phyloP scores from a whole-genome alignment of 2,888 invertebrate species.

The Galerucella nymphaeae region DNA sequence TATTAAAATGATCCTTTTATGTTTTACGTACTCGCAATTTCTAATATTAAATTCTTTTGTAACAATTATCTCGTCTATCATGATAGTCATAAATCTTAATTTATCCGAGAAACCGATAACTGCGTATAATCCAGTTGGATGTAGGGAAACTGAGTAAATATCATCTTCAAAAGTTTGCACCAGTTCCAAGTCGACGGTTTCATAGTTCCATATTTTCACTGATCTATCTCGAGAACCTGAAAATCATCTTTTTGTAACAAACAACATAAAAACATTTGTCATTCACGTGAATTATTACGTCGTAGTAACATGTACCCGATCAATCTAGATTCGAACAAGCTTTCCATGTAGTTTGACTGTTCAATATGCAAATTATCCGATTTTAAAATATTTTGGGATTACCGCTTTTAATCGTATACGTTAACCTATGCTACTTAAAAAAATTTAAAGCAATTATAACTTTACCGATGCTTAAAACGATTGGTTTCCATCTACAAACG shows the following conservation, averaged over 20 bases:
- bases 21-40: constrained; percentile 64
- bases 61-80: constrained; percentile 84
- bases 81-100: constrained; percentile 85
- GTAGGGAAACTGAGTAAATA: constrained; percentile 80
- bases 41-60: constrained; percentile 74
- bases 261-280: constrained; percentile 50
- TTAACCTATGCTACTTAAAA: too few relatives aligned
- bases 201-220: constrained; percentile 92
- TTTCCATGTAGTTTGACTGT: too few relatives aligned
- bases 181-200: constrained; percentile 77
- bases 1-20: too few relatives aligned
- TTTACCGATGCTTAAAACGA: constrained; percentile 79
- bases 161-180: constrained; percentile 83
- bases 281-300: not conserved
- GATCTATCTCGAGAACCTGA: constrained; percentile 81
- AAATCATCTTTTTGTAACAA: constrained; percentile 16
- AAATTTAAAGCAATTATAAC: constrained; percentile 8
- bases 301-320: too few relatives aligned
- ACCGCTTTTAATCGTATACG: too few relatives aligned
- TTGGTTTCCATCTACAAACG: constrained; percentile 89
- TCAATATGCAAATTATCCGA: too few relatives aligned
- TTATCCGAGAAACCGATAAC: constrained; percentile 93
- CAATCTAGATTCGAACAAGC: too few relatives aligned
- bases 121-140: constrained; percentile 82
- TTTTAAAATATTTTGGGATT: too few relatives aligned